Evolutionary conservation across 2,888 invertebrate species (phyloP), one percentile per base, ranked within the genome.

Genomic region (Cheilosia pagana): DNA sequence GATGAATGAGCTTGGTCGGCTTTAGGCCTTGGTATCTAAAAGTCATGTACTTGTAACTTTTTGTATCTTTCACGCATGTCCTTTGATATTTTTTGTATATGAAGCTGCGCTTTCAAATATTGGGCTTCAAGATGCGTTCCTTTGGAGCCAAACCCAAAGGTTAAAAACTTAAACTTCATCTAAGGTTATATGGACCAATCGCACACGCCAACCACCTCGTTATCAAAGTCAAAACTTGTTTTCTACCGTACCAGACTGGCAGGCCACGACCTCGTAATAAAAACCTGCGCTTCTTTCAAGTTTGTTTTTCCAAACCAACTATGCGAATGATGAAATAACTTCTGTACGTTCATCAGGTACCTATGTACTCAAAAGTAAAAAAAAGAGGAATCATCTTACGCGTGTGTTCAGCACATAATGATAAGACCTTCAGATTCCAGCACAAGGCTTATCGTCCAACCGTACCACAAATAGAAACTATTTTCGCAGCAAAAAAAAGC

Each of bases 291-390:
- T 3, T 39, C 65, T 25, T 52, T 39, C 35, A 50, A 52, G 21
- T 21, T 50, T 50, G 31, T 28, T 16, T 39, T 63, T 50, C 63
- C 1, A 35, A 23, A 25, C 39, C 50, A 48, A 50, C 63, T 50
- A 16, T 55, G 0, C 35, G 53, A 16, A 53, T 68, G 68, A 68
- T 68, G 57, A 67, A 67, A 67, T 67, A 67, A 12, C 25, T 3
- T 19, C 53, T 16, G 31, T 45, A 31, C 35, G 45, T 57, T 45
- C 68, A 28, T 68, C 43, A 68, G 68, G 68, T 68, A 41, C 53
- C 6, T 19, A 45, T 7, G 16, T 25, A 28, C 6, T 45, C 14
- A 12, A 12, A 31, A 31, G 7, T 10, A 12, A 35, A 35, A 12
- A 35, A 35, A 28, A 2, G 28, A 21, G n/a, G n/a, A 12, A 35